Conservation (phyloP, 1,140 invertebrate species). For the Lepeophtheirus salmonis region DNA sequence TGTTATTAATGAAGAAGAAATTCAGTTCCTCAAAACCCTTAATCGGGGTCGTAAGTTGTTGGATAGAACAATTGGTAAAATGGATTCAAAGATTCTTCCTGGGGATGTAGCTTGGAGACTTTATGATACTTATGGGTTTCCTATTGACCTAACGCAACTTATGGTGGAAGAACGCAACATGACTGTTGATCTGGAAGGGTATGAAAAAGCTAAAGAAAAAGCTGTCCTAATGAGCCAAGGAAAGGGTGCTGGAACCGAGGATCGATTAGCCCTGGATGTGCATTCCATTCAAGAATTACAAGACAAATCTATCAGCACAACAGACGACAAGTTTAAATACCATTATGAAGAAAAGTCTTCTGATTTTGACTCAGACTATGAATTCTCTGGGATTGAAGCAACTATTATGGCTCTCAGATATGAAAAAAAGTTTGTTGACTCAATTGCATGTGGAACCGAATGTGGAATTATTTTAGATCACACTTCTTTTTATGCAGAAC, state of each 20-base stretch:
- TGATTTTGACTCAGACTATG: conserved; percentile 23
- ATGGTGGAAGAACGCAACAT: conserved; percentile 94
- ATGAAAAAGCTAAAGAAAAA: conserved; percentile 77
- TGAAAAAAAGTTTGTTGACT: conserved; percentile 66
- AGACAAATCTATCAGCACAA: conserved; percentile 23
- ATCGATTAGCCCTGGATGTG: conserved; percentile 73
- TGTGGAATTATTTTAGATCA: conserved; percentile 79
- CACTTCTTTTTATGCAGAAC: conserved; percentile 88
- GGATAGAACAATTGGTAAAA: conserved; percentile 69
- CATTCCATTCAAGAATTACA: conserved; percentile 84
- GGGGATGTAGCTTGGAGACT: conserved; percentile 91
- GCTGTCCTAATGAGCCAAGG: conserved; percentile 56
- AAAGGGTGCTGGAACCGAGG: conserved; percentile 50
- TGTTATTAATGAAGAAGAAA: conserved; percentile 94
- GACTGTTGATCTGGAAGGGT: conserved; percentile 61
- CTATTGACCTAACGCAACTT: conserved; percentile 84
- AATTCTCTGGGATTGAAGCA: conserved; percentile 31
- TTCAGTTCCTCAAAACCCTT: conserved; percentile 92
- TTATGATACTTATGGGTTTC: conserved; percentile 98
- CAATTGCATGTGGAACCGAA: conserved; percentile 61
- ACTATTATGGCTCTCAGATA: conserved; percentile 40
- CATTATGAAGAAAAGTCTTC: conserved; percentile 4
- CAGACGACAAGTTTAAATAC: conserved; percentile 5
- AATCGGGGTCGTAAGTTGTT: conserved; percentile 51
- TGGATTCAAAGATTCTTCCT: conserved; percentile 34